Conservation (phyloP, 2,797 vertebrate genomes). For the Acanthurus leucopareius region DNA sequence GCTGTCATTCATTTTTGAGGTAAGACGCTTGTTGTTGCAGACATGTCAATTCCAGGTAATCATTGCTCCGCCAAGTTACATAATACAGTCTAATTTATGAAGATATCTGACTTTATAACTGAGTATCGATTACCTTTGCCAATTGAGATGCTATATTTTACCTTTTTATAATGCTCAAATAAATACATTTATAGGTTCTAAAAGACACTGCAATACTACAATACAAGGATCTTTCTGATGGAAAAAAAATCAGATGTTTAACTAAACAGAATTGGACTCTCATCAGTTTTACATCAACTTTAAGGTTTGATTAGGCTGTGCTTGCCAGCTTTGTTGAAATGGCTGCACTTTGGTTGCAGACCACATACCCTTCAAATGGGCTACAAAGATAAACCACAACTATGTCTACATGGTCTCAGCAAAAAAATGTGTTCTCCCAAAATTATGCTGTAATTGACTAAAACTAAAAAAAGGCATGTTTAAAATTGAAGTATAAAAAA, state of each 20-base stretch:
- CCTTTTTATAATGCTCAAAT: not conserved
- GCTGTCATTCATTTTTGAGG: not conserved
- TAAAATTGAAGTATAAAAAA: slow-evolving; percentile 25
- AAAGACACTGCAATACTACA: not conserved
- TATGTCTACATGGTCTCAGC: slow-evolving; percentile 63
- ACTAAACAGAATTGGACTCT: not conserved
- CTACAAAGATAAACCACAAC: slow-evolving; percentile 61
- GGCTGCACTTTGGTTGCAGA: slow-evolving; percentile 55
- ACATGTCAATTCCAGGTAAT: too few relatives aligned
- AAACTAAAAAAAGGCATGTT: slow-evolving; percentile 41
- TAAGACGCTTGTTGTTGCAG: not conserved
- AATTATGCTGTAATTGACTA: slow-evolving; percentile 42
- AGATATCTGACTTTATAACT: slow-evolving; percentile 5
- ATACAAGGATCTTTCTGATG: not conserved
- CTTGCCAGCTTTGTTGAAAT: slow-evolving; percentile 44
- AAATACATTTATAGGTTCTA: not conserved
- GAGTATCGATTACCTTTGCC: not conserved
- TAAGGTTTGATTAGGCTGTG: slow-evolving; percentile 14
- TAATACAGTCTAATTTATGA: not conserved
- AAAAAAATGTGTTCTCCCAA: slow-evolving; percentile 51
- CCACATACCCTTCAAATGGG: slow-evolving; percentile 66
- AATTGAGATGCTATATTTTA: not conserved
- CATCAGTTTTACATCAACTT: slow-evolving; percentile 36
- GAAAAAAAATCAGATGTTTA: slow-evolving; percentile 11
- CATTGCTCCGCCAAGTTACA: not conserved